phyloP scores from a whole-genome alignment of 2,888 invertebrate species.

The Leptopterna dolabrata region DNA sequence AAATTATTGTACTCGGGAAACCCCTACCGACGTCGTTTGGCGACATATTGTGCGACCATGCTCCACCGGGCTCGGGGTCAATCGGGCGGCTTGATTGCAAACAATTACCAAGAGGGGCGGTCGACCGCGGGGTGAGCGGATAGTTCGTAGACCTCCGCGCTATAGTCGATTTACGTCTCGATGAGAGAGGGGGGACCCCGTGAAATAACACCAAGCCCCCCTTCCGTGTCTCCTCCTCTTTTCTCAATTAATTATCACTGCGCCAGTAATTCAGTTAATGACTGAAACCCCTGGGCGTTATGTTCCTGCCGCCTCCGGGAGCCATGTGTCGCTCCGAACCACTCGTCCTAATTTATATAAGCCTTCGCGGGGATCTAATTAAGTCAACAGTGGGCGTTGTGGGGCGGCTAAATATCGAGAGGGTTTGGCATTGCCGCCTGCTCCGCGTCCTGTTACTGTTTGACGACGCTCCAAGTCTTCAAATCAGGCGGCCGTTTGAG shows the following conservation, averaged over 20 bases:
- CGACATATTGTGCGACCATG: not conserved
- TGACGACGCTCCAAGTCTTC: not conserved
- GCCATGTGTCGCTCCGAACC: constrained; percentile 17
- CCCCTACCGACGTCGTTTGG: not conserved
- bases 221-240: not conserved
- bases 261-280: constrained; percentile 49
- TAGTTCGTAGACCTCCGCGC: not conserved
- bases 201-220: not conserved
- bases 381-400: not conserved
- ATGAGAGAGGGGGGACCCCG: not conserved
- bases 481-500: not conserved
- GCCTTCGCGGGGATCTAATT: constrained; percentile 25
- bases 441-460: not conserved
- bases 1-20: not conserved
- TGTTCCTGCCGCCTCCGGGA: not conserved
- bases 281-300: constrained; percentile 27
- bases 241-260: constrained; percentile 36
- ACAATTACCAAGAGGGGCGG: not conserved
- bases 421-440: too few species aligned
- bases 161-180: constrained; percentile 12
- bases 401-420: not conserved
- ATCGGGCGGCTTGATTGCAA: constrained; percentile 3
- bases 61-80: not conserved
- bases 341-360: constrained; percentile 36
- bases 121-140: not conserved